phyloP scores from a whole-genome alignment of 2,888 invertebrate species.

The Mythimna lalbum region DNA sequence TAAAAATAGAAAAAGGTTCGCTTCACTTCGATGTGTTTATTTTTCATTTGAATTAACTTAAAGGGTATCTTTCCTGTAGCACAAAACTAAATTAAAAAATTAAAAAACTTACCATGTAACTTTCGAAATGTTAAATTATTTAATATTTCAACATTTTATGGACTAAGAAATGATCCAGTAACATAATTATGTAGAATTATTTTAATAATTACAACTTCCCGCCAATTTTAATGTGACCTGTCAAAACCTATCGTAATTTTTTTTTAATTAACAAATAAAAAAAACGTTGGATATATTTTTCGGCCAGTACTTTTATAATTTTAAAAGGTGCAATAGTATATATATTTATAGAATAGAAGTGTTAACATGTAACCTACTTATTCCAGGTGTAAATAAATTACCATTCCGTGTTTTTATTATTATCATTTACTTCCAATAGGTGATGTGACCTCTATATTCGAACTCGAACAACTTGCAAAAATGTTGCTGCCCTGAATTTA shows the following conservation, averaged over 20 bases:
- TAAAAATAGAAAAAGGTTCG: background rate
- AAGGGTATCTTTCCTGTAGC: background rate
- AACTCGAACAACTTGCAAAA: background rate
- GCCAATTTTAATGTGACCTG: background rate
- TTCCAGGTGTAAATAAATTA: background rate
- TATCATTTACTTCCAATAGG: background rate
- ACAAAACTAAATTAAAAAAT: background rate
- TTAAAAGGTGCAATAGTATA: background rate
- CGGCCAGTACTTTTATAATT: background rate
- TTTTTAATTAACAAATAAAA: no score
- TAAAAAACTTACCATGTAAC: background rate
- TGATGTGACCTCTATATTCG: background rate
- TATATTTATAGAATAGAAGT: background rate
- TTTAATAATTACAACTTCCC: background rate
- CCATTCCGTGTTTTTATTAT: background rate
- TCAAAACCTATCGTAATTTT: background rate
- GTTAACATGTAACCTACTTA: background rate
- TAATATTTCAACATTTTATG: background rate
- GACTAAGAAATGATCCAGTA: background rate
- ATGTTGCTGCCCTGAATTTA: background rate
- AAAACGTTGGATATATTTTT: no score
- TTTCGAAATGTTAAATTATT: background rate
- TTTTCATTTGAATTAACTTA: no score
- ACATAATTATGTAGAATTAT: background rate
- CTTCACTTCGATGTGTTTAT: background rate